phyloP scores from a whole-genome alignment of 1,140 invertebrate species.

The Eupristina koningsbergeri region DNA sequence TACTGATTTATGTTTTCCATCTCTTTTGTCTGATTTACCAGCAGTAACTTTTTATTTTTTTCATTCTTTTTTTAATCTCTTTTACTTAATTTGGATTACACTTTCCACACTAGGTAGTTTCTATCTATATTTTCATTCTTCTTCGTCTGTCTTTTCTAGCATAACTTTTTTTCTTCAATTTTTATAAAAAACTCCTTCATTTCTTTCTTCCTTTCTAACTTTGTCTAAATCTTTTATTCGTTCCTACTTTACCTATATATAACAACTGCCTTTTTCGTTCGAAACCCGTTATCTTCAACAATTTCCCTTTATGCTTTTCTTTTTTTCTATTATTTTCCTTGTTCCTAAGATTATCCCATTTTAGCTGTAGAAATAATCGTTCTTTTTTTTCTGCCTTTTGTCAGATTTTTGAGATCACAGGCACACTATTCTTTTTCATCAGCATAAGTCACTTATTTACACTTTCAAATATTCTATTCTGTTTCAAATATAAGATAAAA shows the following conservation, averaged over 20 bases:
- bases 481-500: too few relatives aligned
- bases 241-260: too few relatives aligned
- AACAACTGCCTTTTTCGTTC: too few relatives aligned
- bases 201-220: background rate
- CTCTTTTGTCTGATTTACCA: background rate
- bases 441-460: too few relatives aligned
- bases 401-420: too few relatives aligned
- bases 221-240: background rate
- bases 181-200: background rate
- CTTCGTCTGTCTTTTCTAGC: background rate
- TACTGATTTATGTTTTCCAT: background rate
- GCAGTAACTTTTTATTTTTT: background rate
- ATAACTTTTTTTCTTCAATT: background rate
- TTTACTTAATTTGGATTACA: background rate
- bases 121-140: slow-evolving; percentile 31
- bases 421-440: too few relatives aligned
- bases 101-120: background rate
- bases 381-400: background rate
- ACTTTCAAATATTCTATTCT: too few relatives aligned
- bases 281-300: too few relatives aligned
- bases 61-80: background rate
- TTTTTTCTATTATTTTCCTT: background rate
- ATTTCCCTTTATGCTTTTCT: background rate
- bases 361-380: background rate
- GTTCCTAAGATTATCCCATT: background rate